Conservation (phyloP, 1,140 invertebrate species). For the Leptestheria dahalacensis region DNA sequence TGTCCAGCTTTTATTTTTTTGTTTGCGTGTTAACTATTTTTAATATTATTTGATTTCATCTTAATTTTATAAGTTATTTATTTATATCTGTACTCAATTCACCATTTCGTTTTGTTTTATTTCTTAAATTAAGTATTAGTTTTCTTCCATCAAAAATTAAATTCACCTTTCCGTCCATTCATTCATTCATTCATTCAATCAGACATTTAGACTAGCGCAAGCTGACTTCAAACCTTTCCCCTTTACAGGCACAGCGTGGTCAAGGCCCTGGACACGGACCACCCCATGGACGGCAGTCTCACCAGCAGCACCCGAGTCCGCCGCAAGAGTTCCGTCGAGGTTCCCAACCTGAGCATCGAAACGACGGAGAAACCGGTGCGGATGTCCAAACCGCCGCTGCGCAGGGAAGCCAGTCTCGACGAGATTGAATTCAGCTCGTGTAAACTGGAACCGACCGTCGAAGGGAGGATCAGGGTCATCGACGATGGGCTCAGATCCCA, state of each 20-base stretch:
- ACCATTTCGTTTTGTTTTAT: too few species aligned
- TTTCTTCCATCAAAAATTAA: too few species aligned
- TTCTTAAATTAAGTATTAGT: too few species aligned
- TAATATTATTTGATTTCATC: too few species aligned
- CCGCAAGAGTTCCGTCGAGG: slow-evolving; percentile 14
- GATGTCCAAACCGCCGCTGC: slow-evolving; percentile 31
- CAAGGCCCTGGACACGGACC: not conserved
- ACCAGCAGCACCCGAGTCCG: slow-evolving; percentile 12
- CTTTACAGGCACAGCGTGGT: slow-evolving; percentile 2
- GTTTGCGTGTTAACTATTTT: too few species aligned
- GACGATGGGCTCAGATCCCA: slow-evolving; percentile 40
- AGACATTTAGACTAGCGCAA: not conserved
- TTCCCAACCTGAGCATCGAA: not conserved
- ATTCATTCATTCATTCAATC: too few species aligned
- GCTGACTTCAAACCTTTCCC: not conserved
- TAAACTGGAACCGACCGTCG: slow-evolving; percentile 52
- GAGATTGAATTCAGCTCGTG: slow-evolving; percentile 50
- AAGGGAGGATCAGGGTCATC: slow-evolving; percentile 56
- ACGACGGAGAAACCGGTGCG: slow-evolving; percentile 14
- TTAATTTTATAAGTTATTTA: too few species aligned
- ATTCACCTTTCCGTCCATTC: too few species aligned
- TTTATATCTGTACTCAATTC: too few species aligned
- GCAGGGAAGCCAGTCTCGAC: slow-evolving; percentile 46
- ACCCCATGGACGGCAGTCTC: not conserved
- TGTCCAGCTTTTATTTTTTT: too few species aligned